Percentiles rank a stretch among this genome's conserved stretches.
Conservation (phyloP, 2,113 vertebrate genomes). For the Lynx canadensis region DNA sequence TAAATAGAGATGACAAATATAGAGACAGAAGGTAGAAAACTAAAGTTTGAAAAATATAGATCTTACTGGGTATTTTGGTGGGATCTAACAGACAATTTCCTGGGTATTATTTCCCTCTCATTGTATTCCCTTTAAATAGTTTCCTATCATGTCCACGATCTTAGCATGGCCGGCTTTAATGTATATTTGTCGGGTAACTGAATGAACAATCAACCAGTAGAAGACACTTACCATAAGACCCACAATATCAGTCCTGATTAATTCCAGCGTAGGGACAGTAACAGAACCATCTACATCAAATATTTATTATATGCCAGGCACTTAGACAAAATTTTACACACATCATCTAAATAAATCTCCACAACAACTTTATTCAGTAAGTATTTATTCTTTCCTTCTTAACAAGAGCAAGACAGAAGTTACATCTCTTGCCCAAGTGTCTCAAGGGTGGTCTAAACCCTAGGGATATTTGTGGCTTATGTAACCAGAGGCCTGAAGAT, state of each 20-base stretch:
- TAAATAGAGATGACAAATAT: not conserved
- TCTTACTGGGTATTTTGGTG: not conserved
- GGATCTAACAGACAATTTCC: not conserved
- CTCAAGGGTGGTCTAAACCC: not conserved
- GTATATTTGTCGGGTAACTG: not conserved
- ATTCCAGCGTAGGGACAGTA: not conserved
- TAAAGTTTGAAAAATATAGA: not conserved
- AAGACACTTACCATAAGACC: not conserved
- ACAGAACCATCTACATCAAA: not conserved
- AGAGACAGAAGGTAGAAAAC: not conserved
- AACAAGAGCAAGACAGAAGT: not conserved
- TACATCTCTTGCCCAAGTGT: not conserved
- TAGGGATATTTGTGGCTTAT: not conserved
- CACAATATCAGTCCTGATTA: not conserved
- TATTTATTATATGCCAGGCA: not conserved
- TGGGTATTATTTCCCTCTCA: not conserved
- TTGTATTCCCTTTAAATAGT: constrained; percentile 2
- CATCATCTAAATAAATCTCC: not conserved
- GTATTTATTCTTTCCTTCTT: not conserved
- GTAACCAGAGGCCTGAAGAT: not conserved
- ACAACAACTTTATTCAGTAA: not conserved
- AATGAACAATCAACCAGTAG: not conserved
- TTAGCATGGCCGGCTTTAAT: not conserved
- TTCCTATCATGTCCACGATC: not conserved
- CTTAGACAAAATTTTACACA: not conserved